These are phyloP conservation scores for Eriosoma lanigerum DNA, from an alignment of 1,140 invertebrate genomes.

Conservation along the genomic window DNA sequence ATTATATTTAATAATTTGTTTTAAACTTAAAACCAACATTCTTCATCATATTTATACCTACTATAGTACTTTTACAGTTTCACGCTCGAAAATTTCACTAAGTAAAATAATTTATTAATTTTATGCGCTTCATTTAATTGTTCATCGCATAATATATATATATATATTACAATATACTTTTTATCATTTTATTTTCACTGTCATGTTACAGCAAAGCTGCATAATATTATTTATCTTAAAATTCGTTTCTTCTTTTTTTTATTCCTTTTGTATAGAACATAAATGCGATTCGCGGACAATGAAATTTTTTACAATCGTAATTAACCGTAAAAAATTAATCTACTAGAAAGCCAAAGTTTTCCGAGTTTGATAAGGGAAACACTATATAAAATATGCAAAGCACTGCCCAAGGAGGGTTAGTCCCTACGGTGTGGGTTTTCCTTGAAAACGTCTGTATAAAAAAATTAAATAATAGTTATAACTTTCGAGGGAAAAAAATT, in stretches of 20 bases:
- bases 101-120: conserved; percentile 8
- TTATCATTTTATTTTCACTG: conserved; percentile 13
- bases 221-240: conserved; percentile 19
- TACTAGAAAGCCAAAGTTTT: conserved; percentile 46
- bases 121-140: conserved; percentile 15
- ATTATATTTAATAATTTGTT: too few relatives aligned
- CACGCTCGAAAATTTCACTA: neutral
- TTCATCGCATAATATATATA: too few relatives aligned
- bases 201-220: neutral
- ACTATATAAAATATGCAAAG: conserved; percentile 41
- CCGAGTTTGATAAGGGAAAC: conserved; percentile 37
- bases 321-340: conserved; percentile 48
- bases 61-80: too few relatives aligned
- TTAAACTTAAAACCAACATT: too few relatives aligned
- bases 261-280: neutral
- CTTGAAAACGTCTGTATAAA: neutral
- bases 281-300: conserved; percentile 22
- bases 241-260: neutral
- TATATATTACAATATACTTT: neutral
- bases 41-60: too few relatives aligned
- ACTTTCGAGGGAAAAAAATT: neutral
- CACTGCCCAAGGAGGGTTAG: neutral
- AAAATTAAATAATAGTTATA: neutral
- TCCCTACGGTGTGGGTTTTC: conserved; percentile 5
- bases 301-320: conserved; percentile 46